Evolutionary conservation across 2,888 invertebrate genomes (phyloP), one percentile per base, ranked within the genome.

Genomic region (Agrotis clavis): DNA sequence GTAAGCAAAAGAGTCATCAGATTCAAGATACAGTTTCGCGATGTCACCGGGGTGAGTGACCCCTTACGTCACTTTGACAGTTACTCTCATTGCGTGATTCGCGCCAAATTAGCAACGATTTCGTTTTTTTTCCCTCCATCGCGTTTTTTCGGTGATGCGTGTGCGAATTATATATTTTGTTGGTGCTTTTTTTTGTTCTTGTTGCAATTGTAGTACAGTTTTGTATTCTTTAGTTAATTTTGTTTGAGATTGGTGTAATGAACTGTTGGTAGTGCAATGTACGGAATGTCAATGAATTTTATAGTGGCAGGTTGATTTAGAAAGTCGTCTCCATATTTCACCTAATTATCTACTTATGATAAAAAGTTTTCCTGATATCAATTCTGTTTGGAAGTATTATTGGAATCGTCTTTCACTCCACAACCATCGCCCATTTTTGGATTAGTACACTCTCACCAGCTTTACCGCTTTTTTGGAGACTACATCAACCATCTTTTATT

Each of bases 21-120:
- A 71, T 51, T 41, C 63, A 61, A 67, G 50, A 19, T 72, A 73
- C 81, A 63, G 69, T 74, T 71, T 61, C 35, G 71, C 86, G 85
- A 78, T 84, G 84, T 84, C 84, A 84, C 86, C 51, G 63, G 35
- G 82, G 71, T 77, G 69, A 77, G 1, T 75, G 79, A 73, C 68
- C 68, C 56, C 67, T 84, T 79, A 86, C 86, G 79, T 84, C 84
- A 86, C 48, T 1, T 19, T 45, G 63, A 83, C 84, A 84, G 84
- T 86, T 86, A 84, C 50, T 67, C 71, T 67, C 67, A 77, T 84
- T 84, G 84, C 84, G 79, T 86, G 84, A 79, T 78, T 76, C 74
- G 82, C 68, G 72, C 67, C 82, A 74, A 84, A 84, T 86, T 84
- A 81, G 77, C 67, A 68, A 74, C 62, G 74, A 83, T 83, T 85